These are phyloP conservation scores for Macaria notata DNA, from an alignment of 2,888 invertebrate genomes.

Conservation along the genomic window DNA sequence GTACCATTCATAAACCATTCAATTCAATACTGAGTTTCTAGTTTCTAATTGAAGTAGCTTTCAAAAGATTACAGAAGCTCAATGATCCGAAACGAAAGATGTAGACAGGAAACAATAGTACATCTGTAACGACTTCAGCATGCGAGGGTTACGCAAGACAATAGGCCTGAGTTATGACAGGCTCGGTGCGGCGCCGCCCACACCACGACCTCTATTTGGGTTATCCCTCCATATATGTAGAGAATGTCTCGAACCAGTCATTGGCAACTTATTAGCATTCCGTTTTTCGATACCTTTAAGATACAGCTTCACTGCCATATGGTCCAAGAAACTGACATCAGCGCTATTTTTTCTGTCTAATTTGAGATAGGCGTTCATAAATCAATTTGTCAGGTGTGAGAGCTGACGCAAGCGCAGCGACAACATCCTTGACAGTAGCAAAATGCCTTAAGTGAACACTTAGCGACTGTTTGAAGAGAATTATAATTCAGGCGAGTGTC, in stretches of 20 bases:
- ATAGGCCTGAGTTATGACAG: constrained; percentile 57
- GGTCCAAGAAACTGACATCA: constrained; percentile 34
- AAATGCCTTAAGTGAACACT: constrained; percentile 43
- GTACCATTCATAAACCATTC: constrained; percentile 41
- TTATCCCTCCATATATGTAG: constrained; percentile 71
- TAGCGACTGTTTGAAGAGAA: constrained; percentile 54
- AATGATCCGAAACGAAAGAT: constrained; percentile 62
- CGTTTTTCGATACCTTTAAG: constrained; percentile 58
- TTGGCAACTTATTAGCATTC: constrained; percentile 55
- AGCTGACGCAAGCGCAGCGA: constrained; percentile 47
- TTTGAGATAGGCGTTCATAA: constrained; percentile 23
- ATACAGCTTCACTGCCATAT: constrained; percentile 50
- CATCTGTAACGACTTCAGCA: constrained; percentile 56
- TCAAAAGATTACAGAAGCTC: constrained; percentile 52
- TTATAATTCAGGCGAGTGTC: constrained; percentile 63
- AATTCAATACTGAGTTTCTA: constrained; percentile 30
- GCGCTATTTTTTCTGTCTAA: constrained; percentile 20
- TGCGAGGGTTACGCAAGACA: constrained; percentile 68
- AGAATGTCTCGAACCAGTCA: constrained; percentile 58
- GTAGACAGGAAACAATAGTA: constrained; percentile 67
- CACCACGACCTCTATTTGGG: constrained; percentile 58
- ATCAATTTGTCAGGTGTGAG: constrained; percentile 25
- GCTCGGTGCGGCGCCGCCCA: constrained; percentile 61
- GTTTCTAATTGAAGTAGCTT: constrained; percentile 34
- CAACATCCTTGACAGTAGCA: constrained; percentile 50